Base-by-base conservation (phyloP, 1,140 invertebrate species). In the Pachypeltis micranthus region DNA sequence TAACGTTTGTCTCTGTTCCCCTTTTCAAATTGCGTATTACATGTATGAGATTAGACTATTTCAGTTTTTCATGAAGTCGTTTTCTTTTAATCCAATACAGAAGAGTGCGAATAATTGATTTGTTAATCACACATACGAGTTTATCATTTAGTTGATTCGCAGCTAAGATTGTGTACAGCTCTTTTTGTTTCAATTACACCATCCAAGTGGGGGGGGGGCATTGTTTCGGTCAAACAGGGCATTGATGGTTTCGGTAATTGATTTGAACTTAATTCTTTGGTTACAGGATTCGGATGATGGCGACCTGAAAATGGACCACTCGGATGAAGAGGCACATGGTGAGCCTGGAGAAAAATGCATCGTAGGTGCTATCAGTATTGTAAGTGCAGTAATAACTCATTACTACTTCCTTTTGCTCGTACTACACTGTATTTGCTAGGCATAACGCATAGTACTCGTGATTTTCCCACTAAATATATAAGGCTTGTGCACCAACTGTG, bases 291-390 rank as follows among this genome's bases (percentile, higher is more conserved):
- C 72, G 56, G 71, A 70, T 59, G 74, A 74, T 61, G 74, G 75
- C 61, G 62, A 73, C 64, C 71, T 74, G 58, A 71, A 74, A 63
- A 69, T 75, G 39, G 72, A 74, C 39, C 75, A 74, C 61, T 59
- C 57, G 19, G 57, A 59, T 28, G 57, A 59, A 2, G 44, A 47
- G 57, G 29, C n/a, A 16, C 57, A 59, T 4, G n/a, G n/a, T 19
- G 57, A 59, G 26, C 75, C 73, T 26, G 72, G 74, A 19, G 72
- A 74, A 63, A 72, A 77, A 28, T 79, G 79, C 65, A 79, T 80
- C 66, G 76, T 80, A 68, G 78, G 76, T 60, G 74, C 79, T 23
- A 70, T 80, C 59, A 79, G 76, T 71, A 79, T 80, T 74, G 79
- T 80, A 71, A 79, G 79, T 79, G 1, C 28, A 4, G 24, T 16